These are phyloP conservation scores for Drosophila sturtevanti DNA, from an alignment of 1,140 invertebrate genomes.

Conservation along the genomic window DNA sequence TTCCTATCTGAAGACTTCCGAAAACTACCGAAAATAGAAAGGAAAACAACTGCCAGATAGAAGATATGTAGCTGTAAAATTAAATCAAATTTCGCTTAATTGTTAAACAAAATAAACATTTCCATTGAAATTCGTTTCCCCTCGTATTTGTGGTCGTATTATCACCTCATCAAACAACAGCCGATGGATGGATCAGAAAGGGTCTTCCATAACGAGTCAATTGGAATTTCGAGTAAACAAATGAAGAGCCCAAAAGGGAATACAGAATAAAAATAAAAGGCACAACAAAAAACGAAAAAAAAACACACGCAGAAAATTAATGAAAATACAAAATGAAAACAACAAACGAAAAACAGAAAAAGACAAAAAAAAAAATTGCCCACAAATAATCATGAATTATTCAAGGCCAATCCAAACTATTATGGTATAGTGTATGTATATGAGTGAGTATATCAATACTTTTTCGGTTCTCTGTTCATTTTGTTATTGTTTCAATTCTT, in stretches of 20 bases:
- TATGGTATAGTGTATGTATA: constrained; percentile 36
- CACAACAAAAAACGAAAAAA: constrained; percentile 29
- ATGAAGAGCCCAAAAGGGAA: constrained; percentile 59
- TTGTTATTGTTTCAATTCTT: constrained; percentile 24
- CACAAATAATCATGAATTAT: constrained; percentile 77
- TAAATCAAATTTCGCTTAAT: not conserved
- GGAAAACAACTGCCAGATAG: not conserved
- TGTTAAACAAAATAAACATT: not conserved
- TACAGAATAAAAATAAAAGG: constrained; percentile 22
- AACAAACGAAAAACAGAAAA: constrained; percentile 12
- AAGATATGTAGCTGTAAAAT: too few relatives aligned
- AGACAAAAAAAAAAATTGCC: constrained; percentile 28
- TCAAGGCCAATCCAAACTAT: constrained; percentile 67
- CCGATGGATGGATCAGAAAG: not conserved
- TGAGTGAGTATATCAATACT: not conserved
- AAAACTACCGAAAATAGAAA: not conserved
- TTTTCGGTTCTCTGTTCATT: constrained; percentile 9
- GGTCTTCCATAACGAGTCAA: not conserved
- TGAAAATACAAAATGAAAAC: constrained; percentile 63
- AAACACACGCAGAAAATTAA: constrained; percentile 51
- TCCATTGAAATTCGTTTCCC: not conserved
- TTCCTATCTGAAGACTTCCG: not conserved
- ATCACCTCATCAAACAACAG: not conserved
- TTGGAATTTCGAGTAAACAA: constrained; percentile 67
- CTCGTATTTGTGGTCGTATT: not conserved